These are phyloP conservation scores for Pseudocheirus occidentalis DNA, from an alignment of 2,797 vertebrate genomes.

Conservation along the genomic window DNA sequence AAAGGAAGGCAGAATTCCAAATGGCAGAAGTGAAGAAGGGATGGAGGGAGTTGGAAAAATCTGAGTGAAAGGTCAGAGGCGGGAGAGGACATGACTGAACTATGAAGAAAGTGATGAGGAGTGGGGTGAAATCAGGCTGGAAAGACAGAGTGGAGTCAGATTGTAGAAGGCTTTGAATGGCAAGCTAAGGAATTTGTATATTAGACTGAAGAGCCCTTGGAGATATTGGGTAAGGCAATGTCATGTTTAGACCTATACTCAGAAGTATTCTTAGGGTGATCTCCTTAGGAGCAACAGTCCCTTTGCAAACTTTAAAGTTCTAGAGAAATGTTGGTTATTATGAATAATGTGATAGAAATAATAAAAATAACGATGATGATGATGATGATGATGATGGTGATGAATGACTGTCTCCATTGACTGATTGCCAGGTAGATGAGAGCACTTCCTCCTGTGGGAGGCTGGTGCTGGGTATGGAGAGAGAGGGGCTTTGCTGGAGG, in stretches of 20 bases:
- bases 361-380: neutral
- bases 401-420: neutral
- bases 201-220: neutral
- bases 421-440: neutral
- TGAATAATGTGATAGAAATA: neutral
- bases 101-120: neutral
- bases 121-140: neutral
- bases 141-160: neutral
- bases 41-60: neutral
- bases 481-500: neutral
- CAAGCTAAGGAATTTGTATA: neutral
- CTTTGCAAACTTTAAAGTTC: neutral
- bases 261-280: neutral
- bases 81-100: neutral
- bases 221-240: neutral
- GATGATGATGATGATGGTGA: fast-evolving
- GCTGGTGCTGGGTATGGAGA: neutral
- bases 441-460: neutral
- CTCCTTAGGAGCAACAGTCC: neutral
- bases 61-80: neutral
- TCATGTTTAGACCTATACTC: neutral
- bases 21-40: neutral
- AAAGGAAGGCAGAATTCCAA: neutral
- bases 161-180: neutral
- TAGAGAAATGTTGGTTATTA: neutral